These are phyloP conservation scores for Euleptes europaea DNA, from an alignment of 2,113 vertebrate species.

Conservation along the genomic window DNA sequence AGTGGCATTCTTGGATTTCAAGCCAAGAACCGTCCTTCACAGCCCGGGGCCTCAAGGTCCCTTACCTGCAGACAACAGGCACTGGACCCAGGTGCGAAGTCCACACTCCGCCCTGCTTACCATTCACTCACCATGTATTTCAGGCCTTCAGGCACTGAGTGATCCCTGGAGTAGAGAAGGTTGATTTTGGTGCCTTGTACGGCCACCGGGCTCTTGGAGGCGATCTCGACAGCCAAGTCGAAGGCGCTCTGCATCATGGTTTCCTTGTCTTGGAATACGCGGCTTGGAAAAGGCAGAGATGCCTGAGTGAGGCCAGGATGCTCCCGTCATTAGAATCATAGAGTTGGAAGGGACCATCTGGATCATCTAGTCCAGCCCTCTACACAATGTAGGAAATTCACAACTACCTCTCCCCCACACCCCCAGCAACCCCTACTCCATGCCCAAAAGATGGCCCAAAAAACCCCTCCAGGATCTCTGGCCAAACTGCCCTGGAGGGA, in stretches of 20 bases:
- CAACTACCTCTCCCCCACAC: too few species aligned
- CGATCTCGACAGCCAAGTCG: constrained; percentile 81
- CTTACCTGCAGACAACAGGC: not conserved
- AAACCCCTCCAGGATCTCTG: too few species aligned
- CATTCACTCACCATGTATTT: constrained; percentile 76
- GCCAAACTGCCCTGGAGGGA: too few species aligned
- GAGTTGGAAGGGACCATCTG: too few species aligned
- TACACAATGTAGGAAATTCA: too few species aligned
- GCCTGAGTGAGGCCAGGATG: rapidly evolving
- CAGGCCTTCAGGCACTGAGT: constrained; percentile 79
- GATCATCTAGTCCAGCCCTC: too few species aligned
- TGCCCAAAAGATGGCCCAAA: too few species aligned
- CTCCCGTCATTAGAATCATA: not conserved
- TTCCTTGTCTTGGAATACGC: constrained; percentile 83
- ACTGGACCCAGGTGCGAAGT: rapidly evolving
- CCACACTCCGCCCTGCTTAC: too few species aligned
- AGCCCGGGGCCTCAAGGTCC: too few species aligned
- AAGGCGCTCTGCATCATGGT: constrained; percentile 77
- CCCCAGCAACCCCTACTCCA: too few species aligned
- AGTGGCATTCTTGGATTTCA: too few species aligned
- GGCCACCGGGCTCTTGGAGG: constrained; percentile 85
- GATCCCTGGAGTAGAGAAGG: constrained; percentile 85
- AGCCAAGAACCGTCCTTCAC: too few species aligned
- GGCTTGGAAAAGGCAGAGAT: constrained; percentile 65
- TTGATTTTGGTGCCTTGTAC: constrained; percentile 90